Percentiles rank a stretch among this genome's conserved stretches.
Conservation (phyloP, 1,140 invertebrate species). For the Cepaea nemoralis region DNA sequence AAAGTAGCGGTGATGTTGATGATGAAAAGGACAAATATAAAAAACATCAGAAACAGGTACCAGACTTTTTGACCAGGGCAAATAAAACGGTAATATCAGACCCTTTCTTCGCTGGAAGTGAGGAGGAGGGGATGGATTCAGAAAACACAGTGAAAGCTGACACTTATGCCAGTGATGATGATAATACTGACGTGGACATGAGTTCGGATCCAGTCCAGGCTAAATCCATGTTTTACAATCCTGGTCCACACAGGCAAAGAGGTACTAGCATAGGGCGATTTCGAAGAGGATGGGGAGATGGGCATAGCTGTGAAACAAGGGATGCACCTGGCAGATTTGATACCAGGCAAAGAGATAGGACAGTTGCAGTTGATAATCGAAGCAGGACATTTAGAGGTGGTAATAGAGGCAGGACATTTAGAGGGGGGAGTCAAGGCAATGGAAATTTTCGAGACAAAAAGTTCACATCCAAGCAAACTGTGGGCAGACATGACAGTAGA, state of each 20-base stretch:
- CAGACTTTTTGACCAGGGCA: neutral
- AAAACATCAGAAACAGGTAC: slow-evolving; percentile 3
- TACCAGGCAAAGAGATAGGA: neutral
- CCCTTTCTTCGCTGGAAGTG: slow-evolving; percentile 24
- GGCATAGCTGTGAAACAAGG: neutral
- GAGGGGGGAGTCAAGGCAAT: neutral
- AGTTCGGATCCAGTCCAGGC: neutral
- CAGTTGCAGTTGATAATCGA: neutral
- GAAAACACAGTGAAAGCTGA: neutral
- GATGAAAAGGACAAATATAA: neutral
- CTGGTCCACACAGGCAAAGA: neutral
- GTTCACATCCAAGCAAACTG: neutral
- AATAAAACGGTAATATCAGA: neutral
- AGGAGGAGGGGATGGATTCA: slow-evolving; percentile 13
- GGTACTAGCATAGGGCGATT: neutral
- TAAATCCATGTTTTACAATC: slow-evolving; percentile 33
- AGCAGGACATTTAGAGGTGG: neutral
- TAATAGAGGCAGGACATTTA: neutral
- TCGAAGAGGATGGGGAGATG: neutral
- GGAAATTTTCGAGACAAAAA: neutral
- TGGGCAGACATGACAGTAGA: neutral
- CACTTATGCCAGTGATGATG: neutral
- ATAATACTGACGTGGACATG: neutral
- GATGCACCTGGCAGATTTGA: neutral
- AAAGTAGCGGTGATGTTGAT: neutral